Evolutionary conservation across 1,140 invertebrate genomes (phyloP).

Genomic region (Nixonia krombeini): DNA sequence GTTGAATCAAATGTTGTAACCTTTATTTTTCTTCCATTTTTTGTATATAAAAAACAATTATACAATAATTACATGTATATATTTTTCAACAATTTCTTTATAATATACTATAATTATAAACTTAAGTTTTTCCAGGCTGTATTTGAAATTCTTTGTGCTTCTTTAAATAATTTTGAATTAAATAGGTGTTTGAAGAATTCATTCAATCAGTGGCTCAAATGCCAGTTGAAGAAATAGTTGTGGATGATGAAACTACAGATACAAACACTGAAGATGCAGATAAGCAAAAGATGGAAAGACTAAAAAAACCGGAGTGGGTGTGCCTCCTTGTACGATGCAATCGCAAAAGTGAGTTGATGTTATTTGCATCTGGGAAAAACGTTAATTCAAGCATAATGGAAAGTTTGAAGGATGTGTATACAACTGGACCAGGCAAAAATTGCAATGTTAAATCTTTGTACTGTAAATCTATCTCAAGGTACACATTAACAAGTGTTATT

Average conservation of each 20-base stretch:
- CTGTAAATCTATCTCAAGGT: slow-evolving; percentile 66
- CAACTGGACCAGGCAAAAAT: slow-evolving; percentile 60
- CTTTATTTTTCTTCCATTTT: no score
- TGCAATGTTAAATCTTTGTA: slow-evolving; percentile 69
- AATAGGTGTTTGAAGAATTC: slow-evolving; percentile 49
- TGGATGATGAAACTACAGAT: slow-evolving; percentile 23
- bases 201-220: slow-evolving; percentile 28
- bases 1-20: no score
- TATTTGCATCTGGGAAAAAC: slow-evolving; percentile 66
- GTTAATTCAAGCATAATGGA: slow-evolving; percentile 59
- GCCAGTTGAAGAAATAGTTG: slow-evolving; percentile 34
- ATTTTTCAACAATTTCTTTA: no score
- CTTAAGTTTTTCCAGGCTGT: no score
- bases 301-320: slow-evolving; percentile 56
- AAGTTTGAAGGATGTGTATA: slow-evolving; percentile 59
- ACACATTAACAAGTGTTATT: no score
- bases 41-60: no score
- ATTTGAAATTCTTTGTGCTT: no score
- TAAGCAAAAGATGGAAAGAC: slow-evolving; percentile 37
- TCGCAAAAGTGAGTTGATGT: slow-evolving; percentile 64
- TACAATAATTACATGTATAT: no score
- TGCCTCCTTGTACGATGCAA: slow-evolving; percentile 65
- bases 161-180: slow-evolving; percentile 4
- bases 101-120: no score
- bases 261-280: slow-evolving; percentile 15